Base-by-base conservation (phyloP, 2,888 invertebrate genomes). In the Agrotis puta region DNA sequence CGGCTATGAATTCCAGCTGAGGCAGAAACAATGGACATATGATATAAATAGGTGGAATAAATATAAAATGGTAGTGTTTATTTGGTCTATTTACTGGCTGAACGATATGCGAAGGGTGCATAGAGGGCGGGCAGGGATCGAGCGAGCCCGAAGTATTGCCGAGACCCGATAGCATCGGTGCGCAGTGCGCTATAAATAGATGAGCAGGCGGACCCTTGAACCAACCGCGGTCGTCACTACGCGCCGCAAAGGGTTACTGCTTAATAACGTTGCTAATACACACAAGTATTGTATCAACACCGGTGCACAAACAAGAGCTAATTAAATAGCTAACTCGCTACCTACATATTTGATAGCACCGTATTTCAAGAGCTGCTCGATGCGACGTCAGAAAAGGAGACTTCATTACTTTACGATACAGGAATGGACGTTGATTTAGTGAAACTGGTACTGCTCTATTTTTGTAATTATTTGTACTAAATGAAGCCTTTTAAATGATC, bases 161-260 rank as follows among this genome's bases (percentile, higher is more conserved):
- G 89, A 87, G 89, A 87, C 85, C 89, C 89, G 95, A 95, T 95
- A 95, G 90, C 92, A 95, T 95, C 95, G 90, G 84, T 84, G 86
- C 90, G 88, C 91, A 87, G 89, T 88, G 91, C 85, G 85, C 95
- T 96, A 96, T 95, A 95, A 96, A 96, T 96, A 96, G 95, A 92
- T 89, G 87, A 87, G 89, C 91, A 87, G 88, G 90, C 92, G 89
- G 94, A 95, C 94, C 94, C 95, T 95, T 95, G 95, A 95, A 95
- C 95, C 94, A 94, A 91, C 93, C 92, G 90, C 92, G 92, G 90
- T 89, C 94, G 90, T 90, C 93, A 91, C 90, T 88, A 87, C 87
- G 87, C 88, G 87, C 90, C 89, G 90, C 88, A 86, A 90, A 93
- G 92, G 92, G 92, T 82, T 84, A 85, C 81, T 77, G 77, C 83